Conservation (phyloP, 2,797 vertebrate genomes). For the Synanceia verrucosa region DNA sequence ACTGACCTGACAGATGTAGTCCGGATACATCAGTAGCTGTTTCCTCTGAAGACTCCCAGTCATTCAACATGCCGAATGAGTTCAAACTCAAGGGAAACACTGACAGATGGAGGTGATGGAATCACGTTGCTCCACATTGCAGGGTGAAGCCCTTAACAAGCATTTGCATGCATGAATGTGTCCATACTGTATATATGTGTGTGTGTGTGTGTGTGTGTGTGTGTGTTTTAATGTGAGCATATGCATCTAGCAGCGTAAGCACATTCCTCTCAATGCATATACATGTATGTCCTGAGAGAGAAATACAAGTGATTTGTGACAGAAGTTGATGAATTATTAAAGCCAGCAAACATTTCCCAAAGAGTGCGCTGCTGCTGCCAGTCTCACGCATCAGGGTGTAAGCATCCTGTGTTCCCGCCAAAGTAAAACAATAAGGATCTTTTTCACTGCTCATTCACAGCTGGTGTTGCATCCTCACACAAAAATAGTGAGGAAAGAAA, state of each 20-base stretch:
- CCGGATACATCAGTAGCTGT: slow-evolving; percentile 55
- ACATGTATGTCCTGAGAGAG: slow-evolving; percentile 27
- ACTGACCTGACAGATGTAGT: slow-evolving; percentile 61
- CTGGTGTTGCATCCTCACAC: slow-evolving; percentile 2
- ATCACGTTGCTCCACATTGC: slow-evolving; percentile 26
- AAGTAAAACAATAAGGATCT: slow-evolving; percentile 4
- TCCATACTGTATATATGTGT: background rate
- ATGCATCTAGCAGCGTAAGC: slow-evolving; percentile 21
- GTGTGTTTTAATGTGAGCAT: background rate
- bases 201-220: background rate
- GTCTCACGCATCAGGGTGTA: slow-evolving; percentile 24
- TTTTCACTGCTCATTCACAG: slow-evolving; percentile 5
- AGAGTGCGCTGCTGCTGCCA: slow-evolving; percentile 13
- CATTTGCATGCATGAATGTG: background rate
- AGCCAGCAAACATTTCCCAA: slow-evolving; percentile 41
- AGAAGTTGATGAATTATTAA: slow-evolving; percentile 71
- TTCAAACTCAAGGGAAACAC: slow-evolving; percentile 43
- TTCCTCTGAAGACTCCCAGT: slow-evolving; percentile 47
- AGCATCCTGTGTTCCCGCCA: slow-evolving; percentile 2
- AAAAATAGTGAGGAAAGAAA: background rate
- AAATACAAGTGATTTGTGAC: slow-evolving; percentile 61
- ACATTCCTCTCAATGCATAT: slow-evolving; percentile 23
- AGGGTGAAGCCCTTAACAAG: slow-evolving; percentile 1
- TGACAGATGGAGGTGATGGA: slow-evolving; percentile 40
- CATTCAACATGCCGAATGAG: slow-evolving; percentile 51